phyloP scores from a whole-genome alignment of 2,888 invertebrate genomes.

The Mimachlamys varia region DNA sequence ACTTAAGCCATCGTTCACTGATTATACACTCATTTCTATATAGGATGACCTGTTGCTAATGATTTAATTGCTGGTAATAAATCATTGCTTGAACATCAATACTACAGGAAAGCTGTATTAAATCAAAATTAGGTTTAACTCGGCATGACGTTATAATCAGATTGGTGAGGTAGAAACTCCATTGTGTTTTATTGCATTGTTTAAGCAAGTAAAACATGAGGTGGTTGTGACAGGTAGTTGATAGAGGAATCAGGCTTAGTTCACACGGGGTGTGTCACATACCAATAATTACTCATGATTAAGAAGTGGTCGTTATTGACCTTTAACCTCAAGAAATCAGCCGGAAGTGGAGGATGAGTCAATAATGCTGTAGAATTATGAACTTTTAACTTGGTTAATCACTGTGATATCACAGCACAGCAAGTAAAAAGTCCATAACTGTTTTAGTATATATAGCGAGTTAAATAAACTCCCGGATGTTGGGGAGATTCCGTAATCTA shows the following conservation, averaged over 20 bases:
- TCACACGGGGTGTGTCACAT: no score
- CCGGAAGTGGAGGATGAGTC: background rate
- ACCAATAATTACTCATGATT: background rate
- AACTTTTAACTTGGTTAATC: no score
- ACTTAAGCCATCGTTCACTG: no score
- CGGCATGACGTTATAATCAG: background rate
- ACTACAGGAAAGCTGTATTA: background rate
- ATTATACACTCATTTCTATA: no score
- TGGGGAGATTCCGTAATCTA: no score
- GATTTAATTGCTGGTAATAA: background rate
- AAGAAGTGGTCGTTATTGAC: background rate
- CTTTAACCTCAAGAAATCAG: background rate
- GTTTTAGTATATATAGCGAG: no score
- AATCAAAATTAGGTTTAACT: background rate
- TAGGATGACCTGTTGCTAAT: no score
- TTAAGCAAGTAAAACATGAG: background rate
- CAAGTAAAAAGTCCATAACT: no score
- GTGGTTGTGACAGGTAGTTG: background rate
- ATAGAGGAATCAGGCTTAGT: background rate
- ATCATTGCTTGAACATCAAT: background rate
- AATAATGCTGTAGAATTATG: no score
- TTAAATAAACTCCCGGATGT: no score
- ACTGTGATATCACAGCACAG: no score
- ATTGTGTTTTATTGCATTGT: conserved; percentile 14
- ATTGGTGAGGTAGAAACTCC: background rate